These are phyloP conservation scores for Erannis defoliaria DNA, from an alignment of 2,888 invertebrate genomes.

Conservation along the genomic window DNA sequence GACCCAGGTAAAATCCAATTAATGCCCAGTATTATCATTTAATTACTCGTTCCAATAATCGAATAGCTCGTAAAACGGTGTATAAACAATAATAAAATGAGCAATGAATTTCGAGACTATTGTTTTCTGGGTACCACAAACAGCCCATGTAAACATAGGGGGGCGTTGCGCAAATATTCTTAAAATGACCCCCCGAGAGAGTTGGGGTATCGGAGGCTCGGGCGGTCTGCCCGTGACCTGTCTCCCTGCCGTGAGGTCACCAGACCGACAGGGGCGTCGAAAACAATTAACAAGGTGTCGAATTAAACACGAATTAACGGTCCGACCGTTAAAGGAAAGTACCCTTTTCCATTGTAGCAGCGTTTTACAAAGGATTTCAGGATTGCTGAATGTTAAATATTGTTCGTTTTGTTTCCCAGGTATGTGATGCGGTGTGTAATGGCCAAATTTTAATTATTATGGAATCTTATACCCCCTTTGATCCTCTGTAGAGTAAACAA, in stretches of 20 bases:
- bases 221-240: constrained; percentile 69
- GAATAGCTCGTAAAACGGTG: constrained; percentile 84
- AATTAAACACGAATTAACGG: constrained; percentile 86
- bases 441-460: constrained; percentile 63
- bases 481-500: constrained; percentile 42
- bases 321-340: constrained; percentile 82
- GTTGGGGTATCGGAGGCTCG: constrained; percentile 65
- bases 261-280: constrained; percentile 82
- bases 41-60: constrained; percentile 85
- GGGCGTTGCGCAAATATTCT: constrained; percentile 84
- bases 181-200: constrained; percentile 80
- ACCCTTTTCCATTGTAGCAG: constrained; percentile 84
- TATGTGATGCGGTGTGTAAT: constrained; percentile 62
- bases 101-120: constrained; percentile 86
- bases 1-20: constrained; percentile 83
- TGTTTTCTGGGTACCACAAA: constrained; percentile 86
- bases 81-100: constrained; percentile 86
- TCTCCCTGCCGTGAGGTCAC: constrained; percentile 74
- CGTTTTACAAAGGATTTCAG: constrained; percentile 83
- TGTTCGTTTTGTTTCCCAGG: constrained; percentile 79
- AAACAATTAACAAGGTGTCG: constrained; percentile 87
- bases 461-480: constrained; percentile 49
- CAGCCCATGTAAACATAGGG: constrained; percentile 82
- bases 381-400: constrained; percentile 85
- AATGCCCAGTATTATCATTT: constrained; percentile 85